These are phyloP conservation scores for Camponotus pennsylvanicus DNA, from an alignment of 1,140 invertebrate genomes.

Conservation along the genomic window DNA sequence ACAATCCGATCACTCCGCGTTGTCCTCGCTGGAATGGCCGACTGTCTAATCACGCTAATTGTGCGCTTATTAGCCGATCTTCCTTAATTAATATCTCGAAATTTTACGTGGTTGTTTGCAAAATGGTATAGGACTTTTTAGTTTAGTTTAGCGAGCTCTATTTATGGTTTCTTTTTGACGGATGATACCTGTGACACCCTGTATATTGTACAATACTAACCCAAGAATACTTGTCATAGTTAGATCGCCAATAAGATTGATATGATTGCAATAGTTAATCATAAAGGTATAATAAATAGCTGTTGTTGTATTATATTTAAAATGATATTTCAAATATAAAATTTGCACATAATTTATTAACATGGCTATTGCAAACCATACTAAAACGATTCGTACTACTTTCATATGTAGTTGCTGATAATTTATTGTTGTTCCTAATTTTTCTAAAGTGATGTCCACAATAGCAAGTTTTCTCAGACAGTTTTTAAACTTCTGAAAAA, in stretches of 20 bases:
- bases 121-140: too few species aligned
- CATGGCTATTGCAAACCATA: background rate
- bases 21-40: too few species aligned
- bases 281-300: background rate
- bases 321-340: background rate
- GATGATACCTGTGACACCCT: too few species aligned
- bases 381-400: background rate
- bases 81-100: too few species aligned
- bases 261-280: background rate
- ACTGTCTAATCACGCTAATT: too few species aligned
- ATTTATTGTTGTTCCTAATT: background rate
- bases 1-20: too few species aligned
- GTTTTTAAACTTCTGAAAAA: conserved; percentile 11
- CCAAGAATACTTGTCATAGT: background rate
- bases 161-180: too few species aligned
- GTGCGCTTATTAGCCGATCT: too few species aligned
- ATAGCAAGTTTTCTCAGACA: conserved; percentile 23
- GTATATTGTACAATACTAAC: background rate
- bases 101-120: too few species aligned
- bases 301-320: background rate
- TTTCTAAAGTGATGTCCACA: conserved; percentile 31
- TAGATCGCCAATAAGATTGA: conserved; percentile 9
- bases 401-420: background rate
- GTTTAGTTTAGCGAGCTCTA: too few species aligned
- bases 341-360: background rate